phyloP scores from a whole-genome alignment of 2,888 invertebrate genomes.

The Dysmachus trigonus region DNA sequence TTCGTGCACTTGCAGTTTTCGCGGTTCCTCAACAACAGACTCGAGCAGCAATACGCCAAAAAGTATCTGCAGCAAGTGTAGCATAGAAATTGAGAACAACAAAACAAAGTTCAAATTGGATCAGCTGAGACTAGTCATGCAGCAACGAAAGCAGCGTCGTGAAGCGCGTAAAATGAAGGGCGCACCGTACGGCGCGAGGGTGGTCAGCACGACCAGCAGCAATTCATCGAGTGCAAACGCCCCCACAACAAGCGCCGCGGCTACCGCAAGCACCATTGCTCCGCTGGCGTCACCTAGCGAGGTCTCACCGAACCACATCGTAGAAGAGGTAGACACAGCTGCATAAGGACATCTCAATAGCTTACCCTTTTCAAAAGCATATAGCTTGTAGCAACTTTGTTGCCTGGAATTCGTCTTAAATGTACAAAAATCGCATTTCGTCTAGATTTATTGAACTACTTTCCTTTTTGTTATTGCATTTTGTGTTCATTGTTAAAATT shows the following conservation, averaged over 20 bases:
- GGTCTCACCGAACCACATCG: constrained; percentile 63
- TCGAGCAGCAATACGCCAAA: background rate
- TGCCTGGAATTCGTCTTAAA: constrained; percentile 28
- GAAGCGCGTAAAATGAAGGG: constrained; percentile 78
- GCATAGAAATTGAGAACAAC: constrained; percentile 75
- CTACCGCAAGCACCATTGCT: constrained; percentile 52
- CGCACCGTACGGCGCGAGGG: constrained; percentile 68
- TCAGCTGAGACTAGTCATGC: constrained; percentile 87
- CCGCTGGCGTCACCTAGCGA: constrained; percentile 56
- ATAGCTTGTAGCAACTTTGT: constrained; percentile 23
- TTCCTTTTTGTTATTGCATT: constrained; percentile 35
- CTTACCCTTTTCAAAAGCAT: background rate
- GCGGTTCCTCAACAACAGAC: constrained; percentile 49
- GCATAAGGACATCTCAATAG: constrained; percentile 55
- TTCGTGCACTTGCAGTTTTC: constrained; percentile 58
- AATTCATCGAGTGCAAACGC: constrained; percentile 3
- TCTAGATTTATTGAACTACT: constrained; percentile 26
- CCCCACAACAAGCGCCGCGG: constrained; percentile 26
- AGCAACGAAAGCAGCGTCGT: constrained; percentile 84
- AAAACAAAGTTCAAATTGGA: constrained; percentile 88
- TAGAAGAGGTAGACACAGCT: constrained; percentile 64
- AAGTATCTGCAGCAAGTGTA: constrained; percentile 65
- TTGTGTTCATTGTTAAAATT: constrained; percentile 36
- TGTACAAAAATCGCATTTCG: constrained; percentile 41
- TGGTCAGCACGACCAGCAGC: constrained; percentile 25